phyloP scores from a whole-genome alignment of 2,888 invertebrate genomes.

The Carterocephalus palaemon region DNA sequence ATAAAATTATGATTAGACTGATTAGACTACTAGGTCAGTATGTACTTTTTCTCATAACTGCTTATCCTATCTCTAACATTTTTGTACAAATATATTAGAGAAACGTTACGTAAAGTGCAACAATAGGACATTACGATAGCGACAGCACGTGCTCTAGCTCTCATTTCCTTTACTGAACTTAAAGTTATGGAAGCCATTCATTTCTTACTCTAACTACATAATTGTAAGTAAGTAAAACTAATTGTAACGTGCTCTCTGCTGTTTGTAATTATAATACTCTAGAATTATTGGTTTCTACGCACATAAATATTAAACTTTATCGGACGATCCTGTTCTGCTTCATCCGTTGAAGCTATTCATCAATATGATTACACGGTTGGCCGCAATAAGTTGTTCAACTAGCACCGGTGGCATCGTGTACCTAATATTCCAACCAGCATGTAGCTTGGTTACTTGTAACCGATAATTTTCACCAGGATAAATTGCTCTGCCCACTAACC shows the following conservation, averaged over 20 bases:
- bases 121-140: no score
- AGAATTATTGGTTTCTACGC: not conserved
- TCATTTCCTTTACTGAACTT: no score
- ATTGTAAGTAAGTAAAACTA: no score
- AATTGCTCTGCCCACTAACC: conserved; percentile 13
- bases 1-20: no score
- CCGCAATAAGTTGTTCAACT: conserved; percentile 32
- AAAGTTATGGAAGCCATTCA: no score
- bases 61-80: no score
- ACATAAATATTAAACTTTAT: conserved; percentile 9
- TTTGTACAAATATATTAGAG: no score
- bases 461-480: conserved; percentile 27
- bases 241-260: not conserved
- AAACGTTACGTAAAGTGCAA: no score
- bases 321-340: conserved; percentile 10
- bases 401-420: conserved; percentile 31
- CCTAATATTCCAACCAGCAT: conserved; percentile 44
- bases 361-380: conserved; percentile 42
- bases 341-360: conserved; percentile 36
- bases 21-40: no score
- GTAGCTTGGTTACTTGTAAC: conserved; percentile 26
- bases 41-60: no score
- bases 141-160: no score
- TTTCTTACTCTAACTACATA: no score
- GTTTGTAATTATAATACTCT: conserved; percentile 2